Conservation (phyloP, 2,888 invertebrate species). For the Drosophila prolongata region DNA sequence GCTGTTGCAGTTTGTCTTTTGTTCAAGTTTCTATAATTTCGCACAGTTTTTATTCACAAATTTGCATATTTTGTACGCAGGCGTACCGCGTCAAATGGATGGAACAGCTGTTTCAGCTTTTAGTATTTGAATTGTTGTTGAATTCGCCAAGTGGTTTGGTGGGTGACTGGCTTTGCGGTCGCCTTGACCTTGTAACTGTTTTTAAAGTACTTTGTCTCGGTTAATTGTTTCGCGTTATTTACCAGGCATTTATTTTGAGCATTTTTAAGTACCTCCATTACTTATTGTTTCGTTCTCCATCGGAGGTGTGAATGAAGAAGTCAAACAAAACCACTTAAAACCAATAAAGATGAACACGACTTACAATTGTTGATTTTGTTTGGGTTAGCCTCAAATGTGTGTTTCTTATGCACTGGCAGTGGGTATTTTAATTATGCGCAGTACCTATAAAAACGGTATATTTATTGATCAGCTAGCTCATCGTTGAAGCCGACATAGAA, state of each 20-base stretch:
- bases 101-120: constrained; percentile 43
- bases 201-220: constrained; percentile 50
- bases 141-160: constrained; percentile 29
- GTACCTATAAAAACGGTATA: background rate
- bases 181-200: constrained; percentile 78
- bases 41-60: constrained; percentile 27
- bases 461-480: background rate
- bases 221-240: constrained; percentile 45
- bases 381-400: background rate
- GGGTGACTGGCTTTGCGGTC: constrained; percentile 32
- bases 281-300: constrained; percentile 8
- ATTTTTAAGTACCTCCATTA: constrained; percentile 36
- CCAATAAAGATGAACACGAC: constrained; percentile 41
- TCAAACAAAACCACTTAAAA: constrained; percentile 12
- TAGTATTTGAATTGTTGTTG: constrained; percentile 25
- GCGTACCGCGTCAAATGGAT: constrained; percentile 25
- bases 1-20: constrained; percentile 22
- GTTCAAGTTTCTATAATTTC: constrained; percentile 28
- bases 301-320: constrained; percentile 39
- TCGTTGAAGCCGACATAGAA: background rate
- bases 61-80: constrained; percentile 42
- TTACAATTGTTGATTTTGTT: constrained; percentile 25
- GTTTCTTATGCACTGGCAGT: background rate
- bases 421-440: background rate
- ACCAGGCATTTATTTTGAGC: constrained; percentile 27